These are phyloP conservation scores for Cinclus cinclus DNA, from an alignment of 2,113 vertebrate species.

Conservation along the genomic window DNA sequence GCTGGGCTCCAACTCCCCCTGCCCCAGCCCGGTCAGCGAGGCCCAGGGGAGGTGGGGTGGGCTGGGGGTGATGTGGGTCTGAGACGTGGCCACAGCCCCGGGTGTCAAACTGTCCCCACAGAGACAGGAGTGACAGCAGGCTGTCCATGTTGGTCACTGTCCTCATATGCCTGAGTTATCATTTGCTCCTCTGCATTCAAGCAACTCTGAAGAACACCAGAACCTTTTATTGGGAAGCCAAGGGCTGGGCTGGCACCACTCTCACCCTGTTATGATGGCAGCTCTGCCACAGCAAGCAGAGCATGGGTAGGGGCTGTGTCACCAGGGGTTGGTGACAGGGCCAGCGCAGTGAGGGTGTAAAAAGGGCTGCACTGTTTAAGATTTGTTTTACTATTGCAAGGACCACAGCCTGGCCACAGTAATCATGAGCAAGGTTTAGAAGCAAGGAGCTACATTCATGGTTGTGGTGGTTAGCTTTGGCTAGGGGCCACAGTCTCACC, in stretches of 20 bases:
- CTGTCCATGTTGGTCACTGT: fast-evolving
- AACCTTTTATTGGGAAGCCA: fast-evolving
- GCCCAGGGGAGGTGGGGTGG: background rate
- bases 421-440: background rate
- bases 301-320: background rate
- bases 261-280: fast-evolving
- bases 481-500: background rate
- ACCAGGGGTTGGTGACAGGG: background rate
- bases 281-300: background rate
- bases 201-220: background rate
- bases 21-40: too few species aligned
- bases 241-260: background rate
- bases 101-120: background rate
- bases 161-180: background rate
- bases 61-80: background rate
- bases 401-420: background rate
- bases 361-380: background rate
- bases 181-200: too few species aligned
- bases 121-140: background rate
- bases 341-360: too few species aligned
- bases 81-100: background rate
- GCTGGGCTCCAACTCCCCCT: background rate
- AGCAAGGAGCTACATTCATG: background rate
- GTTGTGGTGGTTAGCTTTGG: background rate
- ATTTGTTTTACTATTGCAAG: background rate